phyloP scores from a whole-genome alignment of 2,113 vertebrate genomes.

The Motacilla alba region DNA sequence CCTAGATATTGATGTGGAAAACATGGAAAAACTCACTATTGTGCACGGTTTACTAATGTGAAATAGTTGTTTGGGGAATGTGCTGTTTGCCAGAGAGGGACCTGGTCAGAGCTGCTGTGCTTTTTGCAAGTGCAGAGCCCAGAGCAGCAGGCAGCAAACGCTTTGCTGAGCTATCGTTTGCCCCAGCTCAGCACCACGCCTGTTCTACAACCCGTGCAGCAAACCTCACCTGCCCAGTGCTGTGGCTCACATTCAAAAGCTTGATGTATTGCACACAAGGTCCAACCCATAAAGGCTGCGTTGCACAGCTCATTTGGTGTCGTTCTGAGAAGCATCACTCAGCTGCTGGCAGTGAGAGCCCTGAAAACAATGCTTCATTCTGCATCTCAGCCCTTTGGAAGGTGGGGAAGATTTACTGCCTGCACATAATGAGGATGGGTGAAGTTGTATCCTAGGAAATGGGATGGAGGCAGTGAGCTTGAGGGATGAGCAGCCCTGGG shows the following conservation, averaged over 20 bases:
- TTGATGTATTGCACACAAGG: constrained; percentile 15
- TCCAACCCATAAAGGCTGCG: background rate
- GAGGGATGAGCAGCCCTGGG: background rate
- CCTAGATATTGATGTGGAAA: background rate
- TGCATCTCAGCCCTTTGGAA: background rate
- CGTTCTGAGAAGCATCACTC: constrained; percentile 20
- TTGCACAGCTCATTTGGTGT: constrained; percentile 49
- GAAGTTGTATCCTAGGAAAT: background rate
- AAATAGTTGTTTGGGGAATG: background rate
- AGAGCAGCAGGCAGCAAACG: background rate
- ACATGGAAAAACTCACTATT: background rate
- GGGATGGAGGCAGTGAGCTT: constrained; percentile 10
- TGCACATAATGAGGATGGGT: constrained; percentile 23
- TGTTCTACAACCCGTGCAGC: background rate
- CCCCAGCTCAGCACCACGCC: background rate
- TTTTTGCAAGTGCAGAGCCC: background rate
- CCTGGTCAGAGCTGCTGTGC: background rate
- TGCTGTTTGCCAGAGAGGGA: background rate
- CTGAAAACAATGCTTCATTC: constrained; percentile 24
- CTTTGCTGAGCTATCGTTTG: background rate
- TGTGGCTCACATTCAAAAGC: background rate
- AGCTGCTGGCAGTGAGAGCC: background rate
- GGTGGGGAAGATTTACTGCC: background rate
- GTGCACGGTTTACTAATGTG: background rate
- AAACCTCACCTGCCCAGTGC: background rate